Conservation (phyloP, 2,888 invertebrate species). For the Calameuta pallipes region DNA sequence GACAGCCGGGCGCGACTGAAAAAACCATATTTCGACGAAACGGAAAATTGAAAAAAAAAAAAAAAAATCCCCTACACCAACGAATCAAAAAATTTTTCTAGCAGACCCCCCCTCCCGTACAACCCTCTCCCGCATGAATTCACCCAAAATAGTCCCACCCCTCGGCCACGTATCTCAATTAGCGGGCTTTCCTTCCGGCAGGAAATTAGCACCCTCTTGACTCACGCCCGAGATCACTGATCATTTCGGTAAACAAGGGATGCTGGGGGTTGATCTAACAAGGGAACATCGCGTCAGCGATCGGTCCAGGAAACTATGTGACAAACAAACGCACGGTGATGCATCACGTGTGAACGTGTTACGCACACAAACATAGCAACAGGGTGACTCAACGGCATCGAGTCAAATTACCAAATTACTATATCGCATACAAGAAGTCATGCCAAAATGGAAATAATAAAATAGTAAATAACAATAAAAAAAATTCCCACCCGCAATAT, state of each 20-base stretch:
- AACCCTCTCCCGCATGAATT: background rate
- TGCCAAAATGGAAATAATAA: background rate
- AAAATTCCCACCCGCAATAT: background rate
- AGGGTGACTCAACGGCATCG: background rate
- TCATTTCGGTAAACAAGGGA: slow-evolving; percentile 45
- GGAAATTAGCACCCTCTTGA: slow-evolving; percentile 32
- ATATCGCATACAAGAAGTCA: background rate
- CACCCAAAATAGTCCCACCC: slow-evolving; percentile 26
- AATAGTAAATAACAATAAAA: too few species aligned
- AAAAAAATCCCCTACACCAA: too few species aligned
- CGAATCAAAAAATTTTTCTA: too few species aligned
- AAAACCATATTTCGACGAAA: too few species aligned
- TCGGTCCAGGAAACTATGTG: background rate
- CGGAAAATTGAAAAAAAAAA: too few species aligned
- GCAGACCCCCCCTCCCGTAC: too few species aligned
- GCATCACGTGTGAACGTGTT: background rate
- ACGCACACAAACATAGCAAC: too few species aligned
- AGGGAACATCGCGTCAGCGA: slow-evolving; percentile 16
- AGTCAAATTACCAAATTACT: background rate
- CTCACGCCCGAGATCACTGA: slow-evolving; percentile 26
- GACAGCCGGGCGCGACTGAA: background rate
- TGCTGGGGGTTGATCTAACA: slow-evolving; percentile 40
- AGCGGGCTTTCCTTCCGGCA: slow-evolving; percentile 44
- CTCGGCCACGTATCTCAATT: slow-evolving; percentile 40
- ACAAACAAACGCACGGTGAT: background rate